Conservation (phyloP, 2,113 vertebrate species). For the Colistium nudipinnis region DNA sequence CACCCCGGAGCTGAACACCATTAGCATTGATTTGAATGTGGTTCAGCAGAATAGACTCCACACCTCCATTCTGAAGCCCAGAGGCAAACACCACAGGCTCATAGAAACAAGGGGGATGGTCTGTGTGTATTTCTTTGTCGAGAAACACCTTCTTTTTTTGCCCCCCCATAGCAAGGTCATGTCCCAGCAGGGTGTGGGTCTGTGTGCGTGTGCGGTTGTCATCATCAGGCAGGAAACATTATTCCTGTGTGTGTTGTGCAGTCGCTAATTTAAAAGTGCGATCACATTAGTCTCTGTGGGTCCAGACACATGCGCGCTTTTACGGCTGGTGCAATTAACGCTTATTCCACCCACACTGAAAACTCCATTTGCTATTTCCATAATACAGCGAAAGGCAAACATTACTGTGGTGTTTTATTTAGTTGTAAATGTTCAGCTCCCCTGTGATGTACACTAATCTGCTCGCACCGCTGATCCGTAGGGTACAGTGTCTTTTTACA, state of each 20-base stretch:
- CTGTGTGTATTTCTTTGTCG: conserved; percentile 44
- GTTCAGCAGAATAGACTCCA: conserved; percentile 51
- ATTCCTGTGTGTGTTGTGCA: neutral
- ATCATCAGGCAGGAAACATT: conserved; percentile 52
- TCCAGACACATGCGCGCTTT: neutral
- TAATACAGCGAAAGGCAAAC: neutral
- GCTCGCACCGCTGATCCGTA: neutral
- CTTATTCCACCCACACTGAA: neutral
- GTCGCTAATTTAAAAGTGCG: conserved; percentile 9
- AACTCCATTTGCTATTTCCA: conserved; percentile 3
- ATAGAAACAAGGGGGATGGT: conserved; percentile 23
- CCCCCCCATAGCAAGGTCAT: conserved; percentile 14
- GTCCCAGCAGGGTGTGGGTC: conserved; percentile 47
- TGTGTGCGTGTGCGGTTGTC: no score
- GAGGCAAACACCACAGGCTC: conserved; percentile 12
- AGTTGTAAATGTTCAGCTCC: neutral
- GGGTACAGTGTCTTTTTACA: neutral
- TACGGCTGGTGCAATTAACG: neutral
- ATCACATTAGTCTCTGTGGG: conserved; percentile 10
- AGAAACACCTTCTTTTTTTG: conserved; percentile 19
- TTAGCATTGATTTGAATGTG: conserved; percentile 68
- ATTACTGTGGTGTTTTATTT: neutral
- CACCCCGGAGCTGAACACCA: conserved; percentile 39
- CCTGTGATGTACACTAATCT: neutral
- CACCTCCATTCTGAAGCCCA: conserved; percentile 33